Base-by-base conservation (phyloP, 2,888 invertebrate species). In the Reticulitermes lucifugus region DNA sequence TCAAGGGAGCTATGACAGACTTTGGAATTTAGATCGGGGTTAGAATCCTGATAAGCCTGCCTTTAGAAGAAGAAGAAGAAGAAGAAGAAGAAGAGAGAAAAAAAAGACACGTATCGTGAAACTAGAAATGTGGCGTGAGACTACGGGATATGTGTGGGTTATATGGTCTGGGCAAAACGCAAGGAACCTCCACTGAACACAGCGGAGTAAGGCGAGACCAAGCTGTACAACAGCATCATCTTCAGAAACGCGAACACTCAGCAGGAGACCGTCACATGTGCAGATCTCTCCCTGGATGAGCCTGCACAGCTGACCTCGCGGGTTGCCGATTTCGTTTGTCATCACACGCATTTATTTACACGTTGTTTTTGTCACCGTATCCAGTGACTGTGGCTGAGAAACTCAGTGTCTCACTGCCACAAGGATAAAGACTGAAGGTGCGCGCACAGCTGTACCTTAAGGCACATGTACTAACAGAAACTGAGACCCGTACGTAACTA, bases 231-330 rank as follows among this genome's bases (percentile, higher is more conserved):
- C n/a, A 6, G n/a, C 6, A 25, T n/a, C n/a, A 65, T 65, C 65
- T 65, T 65, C n/a, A 65, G 25, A 25, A 65, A 65, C 12, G 65
- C 65, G 25, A 65, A n/a, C 65, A 25, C 65, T 65, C 65, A 25
- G 65, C 65, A 65, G n/a, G 65, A 65, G 65, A n/a, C 5, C n/a
- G 65, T 65, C 65, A 65, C 65, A n/a, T 65, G n/a, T 22, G 60
- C 60, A n/a, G 60, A 60, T 14, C 60, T 3, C 65, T 65, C 60
- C 60, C 60, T 60, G 14, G 60, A 60, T 21, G 60, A 14, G 14
- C 14, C 25, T 65, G 10, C 65, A 65, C 25, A 65, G 65, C 25
- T 25, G 65, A 65, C 65, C n/a, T 65, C 25, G 65, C 65, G 25
- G 65, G n/a, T 65, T 65, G 65, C 65, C 25, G 65, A n/a, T 65